These are phyloP conservation scores for Isaurus tuberculatus DNA, from an alignment of 92 coral and sea anemone genomes.

Conservation along the genomic window DNA sequence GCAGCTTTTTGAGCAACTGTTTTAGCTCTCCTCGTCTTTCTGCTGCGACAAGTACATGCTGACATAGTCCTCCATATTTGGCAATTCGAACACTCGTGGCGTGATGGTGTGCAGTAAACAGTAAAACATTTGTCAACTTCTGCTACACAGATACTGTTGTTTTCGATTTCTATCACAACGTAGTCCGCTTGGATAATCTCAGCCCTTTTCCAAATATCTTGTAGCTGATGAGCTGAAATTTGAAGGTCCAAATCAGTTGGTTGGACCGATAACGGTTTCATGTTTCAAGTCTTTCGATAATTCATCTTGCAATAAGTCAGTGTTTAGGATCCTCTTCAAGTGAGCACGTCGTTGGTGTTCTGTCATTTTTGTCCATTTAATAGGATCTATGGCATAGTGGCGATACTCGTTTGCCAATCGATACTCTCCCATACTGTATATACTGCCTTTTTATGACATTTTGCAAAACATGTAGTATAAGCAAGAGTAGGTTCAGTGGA, in stretches of 20 bases:
- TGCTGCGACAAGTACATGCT: slow-evolving; percentile 29
- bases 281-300: neutral
- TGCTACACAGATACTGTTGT: slow-evolving; percentile 31
- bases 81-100: slow-evolving; percentile 24
- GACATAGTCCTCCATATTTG: slow-evolving; percentile 14
- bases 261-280: slow-evolving; percentile 14
- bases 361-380: slow-evolving; percentile 31
- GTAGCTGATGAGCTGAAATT: slow-evolving; percentile 2
- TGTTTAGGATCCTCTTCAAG: slow-evolving; percentile 18
- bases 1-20: slow-evolving; percentile 27
- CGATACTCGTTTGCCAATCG: slow-evolving; percentile 33
- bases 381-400: slow-evolving; percentile 11
- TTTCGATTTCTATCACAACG: slow-evolving; percentile 7
- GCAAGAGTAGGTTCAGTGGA: no score
- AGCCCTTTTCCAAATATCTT: slow-evolving; percentile 39
- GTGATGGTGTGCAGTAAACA: slow-evolving; percentile 22
- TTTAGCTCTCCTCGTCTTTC: slow-evolving; percentile 15
- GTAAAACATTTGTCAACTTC: slow-evolving; percentile 36
- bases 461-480: no score
- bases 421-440: slow-evolving; percentile 46
- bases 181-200: slow-evolving; percentile 22
- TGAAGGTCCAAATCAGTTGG: slow-evolving; percentile 19
- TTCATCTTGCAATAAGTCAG: neutral
- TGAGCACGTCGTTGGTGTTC: neutral
- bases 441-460: neutral